These are phyloP conservation scores for Drosophila arizonae DNA, from an alignment of 1,140 invertebrate species.

Conservation along the genomic window DNA sequence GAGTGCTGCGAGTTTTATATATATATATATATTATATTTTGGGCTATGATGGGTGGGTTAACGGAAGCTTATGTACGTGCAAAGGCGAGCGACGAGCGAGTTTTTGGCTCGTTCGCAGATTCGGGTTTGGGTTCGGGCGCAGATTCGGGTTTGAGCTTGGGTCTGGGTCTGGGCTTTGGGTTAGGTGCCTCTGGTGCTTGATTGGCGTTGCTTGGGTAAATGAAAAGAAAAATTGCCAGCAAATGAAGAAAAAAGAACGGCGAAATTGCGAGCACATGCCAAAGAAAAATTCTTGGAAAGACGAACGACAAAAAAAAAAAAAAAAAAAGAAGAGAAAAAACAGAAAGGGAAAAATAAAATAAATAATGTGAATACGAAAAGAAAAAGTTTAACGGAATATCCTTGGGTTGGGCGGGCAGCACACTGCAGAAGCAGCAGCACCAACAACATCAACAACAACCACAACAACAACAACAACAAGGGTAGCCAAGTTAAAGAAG, in stretches of 20 bases:
- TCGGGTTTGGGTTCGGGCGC: slow-evolving; percentile 7
- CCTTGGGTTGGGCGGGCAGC: slow-evolving; percentile 23
- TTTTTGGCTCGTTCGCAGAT: slow-evolving; percentile 6
- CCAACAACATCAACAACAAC: slow-evolving; percentile 20
- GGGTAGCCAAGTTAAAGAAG: slow-evolving; percentile 34
- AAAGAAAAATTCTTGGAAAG: slow-evolving; percentile 39
- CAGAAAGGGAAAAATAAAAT: slow-evolving; percentile 8
- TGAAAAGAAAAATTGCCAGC: slow-evolving; percentile 71
- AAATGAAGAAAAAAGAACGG: slow-evolving; percentile 61
- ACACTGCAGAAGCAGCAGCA: background rate
- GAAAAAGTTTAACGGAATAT: slow-evolving; percentile 28
- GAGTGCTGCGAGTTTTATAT: slow-evolving; percentile 52
- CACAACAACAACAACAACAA: slow-evolving; percentile 12
- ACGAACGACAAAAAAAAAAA: slow-evolving; percentile 8
- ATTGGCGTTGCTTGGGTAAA: slow-evolving; percentile 67
- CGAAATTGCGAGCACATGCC: slow-evolving; percentile 32
- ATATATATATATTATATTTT: slow-evolving; percentile 47
- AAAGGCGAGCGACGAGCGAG: background rate
- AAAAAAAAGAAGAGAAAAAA: slow-evolving; percentile 2
- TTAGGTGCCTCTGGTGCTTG: slow-evolving; percentile 39
- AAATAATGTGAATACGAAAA: slow-evolving; percentile 12
- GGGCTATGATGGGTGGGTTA: slow-evolving; percentile 27
- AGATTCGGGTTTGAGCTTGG: background rate
- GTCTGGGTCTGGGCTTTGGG: background rate
- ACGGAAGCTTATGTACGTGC: slow-evolving; percentile 31